A percentile compares a stretch with the other conserved stretches of the same genome.
These are phyloP conservation scores for Rhadinocentrus ornatus DNA, from an alignment of 2,797 vertebrate genomes.

Conservation along the genomic window DNA sequence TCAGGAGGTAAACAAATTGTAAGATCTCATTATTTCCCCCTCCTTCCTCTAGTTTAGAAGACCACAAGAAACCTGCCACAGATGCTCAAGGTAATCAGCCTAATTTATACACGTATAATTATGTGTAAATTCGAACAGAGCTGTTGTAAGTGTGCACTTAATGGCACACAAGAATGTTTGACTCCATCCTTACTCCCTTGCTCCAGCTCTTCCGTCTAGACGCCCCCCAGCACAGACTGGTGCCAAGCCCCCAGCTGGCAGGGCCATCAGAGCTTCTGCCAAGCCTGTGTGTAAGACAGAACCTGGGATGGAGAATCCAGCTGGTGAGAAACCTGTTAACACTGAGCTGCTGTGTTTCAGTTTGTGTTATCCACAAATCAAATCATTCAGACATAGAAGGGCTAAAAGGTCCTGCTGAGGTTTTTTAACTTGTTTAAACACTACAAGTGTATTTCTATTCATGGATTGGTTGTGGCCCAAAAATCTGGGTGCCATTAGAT, in stretches of 20 bases:
- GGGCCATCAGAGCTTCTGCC: slow-evolving; percentile 59
- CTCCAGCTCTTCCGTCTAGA: slow-evolving; percentile 60
- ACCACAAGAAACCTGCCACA: slow-evolving; percentile 60
- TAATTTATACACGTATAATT: neutral
- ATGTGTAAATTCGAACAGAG: neutral
- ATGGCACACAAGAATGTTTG: slow-evolving; percentile 24
- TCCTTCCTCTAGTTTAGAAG: slow-evolving; percentile 62
- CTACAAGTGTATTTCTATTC: neutral
- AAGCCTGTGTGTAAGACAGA: slow-evolving; percentile 91
- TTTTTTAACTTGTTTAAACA: no score
- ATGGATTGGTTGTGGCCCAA: neutral
- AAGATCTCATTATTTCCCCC: neutral
- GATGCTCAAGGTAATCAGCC: slow-evolving; percentile 71
- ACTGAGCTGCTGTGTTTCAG: slow-evolving; percentile 9
- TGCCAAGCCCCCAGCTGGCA: slow-evolving; percentile 68
- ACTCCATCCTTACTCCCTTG: slow-evolving; percentile 28
- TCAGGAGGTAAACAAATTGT: neutral
- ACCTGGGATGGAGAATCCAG: slow-evolving; percentile 84
- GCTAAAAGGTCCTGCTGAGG: neutral
- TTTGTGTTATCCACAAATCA: slow-evolving; percentile 5
- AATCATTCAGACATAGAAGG: neutral
- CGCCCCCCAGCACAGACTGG: slow-evolving; percentile 67
- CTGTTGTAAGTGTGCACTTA: neutral
- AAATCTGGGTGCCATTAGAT: neutral
- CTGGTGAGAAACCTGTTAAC: slow-evolving; percentile 72